A percentile compares a stretch with the other conserved stretches of the same genome.
phyloP scores from a whole-genome alignment of 2,113 vertebrate genomes.

The Chloropsis hardwickii region DNA sequence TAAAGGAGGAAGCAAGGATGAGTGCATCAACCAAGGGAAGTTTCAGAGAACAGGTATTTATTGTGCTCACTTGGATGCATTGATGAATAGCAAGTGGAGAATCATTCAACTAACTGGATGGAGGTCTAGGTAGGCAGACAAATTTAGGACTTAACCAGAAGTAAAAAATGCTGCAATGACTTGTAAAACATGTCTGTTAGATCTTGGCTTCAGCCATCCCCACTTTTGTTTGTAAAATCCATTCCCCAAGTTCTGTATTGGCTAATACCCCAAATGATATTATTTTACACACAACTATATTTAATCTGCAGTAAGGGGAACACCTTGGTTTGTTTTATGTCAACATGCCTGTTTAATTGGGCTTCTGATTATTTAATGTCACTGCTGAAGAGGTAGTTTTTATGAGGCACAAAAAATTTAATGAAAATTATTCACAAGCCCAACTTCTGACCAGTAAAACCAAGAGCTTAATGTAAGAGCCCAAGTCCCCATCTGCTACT shows the following conservation, averaged over 20 bases:
- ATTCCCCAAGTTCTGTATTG: neutral
- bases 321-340: slow-evolving; percentile 41
- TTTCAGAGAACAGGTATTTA: neutral
- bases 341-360: slow-evolving; percentile 40
- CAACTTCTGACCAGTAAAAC: slow-evolving; percentile 65
- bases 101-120: neutral
- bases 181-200: neutral
- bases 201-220: neutral
- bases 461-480: slow-evolving; percentile 56
- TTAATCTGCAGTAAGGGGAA: slow-evolving; percentile 29
- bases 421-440: slow-evolving; percentile 69
- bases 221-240: neutral
- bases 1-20: neutral
- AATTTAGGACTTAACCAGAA: neutral
- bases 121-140: neutral
- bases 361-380: slow-evolving; percentile 63
- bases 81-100: neutral
- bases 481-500: slow-evolving; percentile 67
- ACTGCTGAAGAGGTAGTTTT: slow-evolving; percentile 43
- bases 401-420: slow-evolving; percentile 58
- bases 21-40: neutral
- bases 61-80: neutral
- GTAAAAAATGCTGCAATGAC: neutral
- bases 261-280: slow-evolving; percentile 15
- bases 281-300: slow-evolving; percentile 34